Evolutionary conservation across 2,797 vertebrate genomes (phyloP).

Genomic region (Myoxocephalus aenaeus): DNA sequence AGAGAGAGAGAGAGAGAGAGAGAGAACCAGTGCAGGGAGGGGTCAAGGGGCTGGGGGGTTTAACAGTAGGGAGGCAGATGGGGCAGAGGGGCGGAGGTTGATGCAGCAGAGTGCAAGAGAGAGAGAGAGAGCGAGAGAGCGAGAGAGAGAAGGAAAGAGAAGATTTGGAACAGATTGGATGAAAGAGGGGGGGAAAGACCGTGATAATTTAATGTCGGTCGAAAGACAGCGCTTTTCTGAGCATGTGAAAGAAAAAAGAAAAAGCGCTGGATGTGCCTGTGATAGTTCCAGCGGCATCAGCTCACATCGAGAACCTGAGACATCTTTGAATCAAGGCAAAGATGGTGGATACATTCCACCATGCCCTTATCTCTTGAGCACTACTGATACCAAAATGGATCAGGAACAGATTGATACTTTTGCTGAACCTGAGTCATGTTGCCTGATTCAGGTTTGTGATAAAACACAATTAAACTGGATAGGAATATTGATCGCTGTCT

Average conservation of each 20-base stretch:
- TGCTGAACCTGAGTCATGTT: slow-evolving; percentile 23
- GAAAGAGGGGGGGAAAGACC: slow-evolving; percentile 32
- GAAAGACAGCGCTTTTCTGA: slow-evolving; percentile 54
- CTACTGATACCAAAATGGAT: slow-evolving; percentile 31
- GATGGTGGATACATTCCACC: slow-evolving; percentile 60
- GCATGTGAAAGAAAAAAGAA: slow-evolving; percentile 63
- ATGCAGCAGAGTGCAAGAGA: slow-evolving; percentile 76
- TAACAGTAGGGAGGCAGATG: slow-evolving; percentile 82
- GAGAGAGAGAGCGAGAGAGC: slow-evolving; percentile 33
- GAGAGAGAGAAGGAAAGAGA: slow-evolving; percentile 59
- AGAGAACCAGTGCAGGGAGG: slow-evolving; percentile 72
- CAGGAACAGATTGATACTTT: slow-evolving; percentile 24
- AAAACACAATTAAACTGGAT: slow-evolving; percentile 5
- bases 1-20: slow-evolving; percentile 28
- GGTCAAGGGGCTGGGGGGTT: slow-evolving; percentile 72
- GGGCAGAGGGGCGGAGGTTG: slow-evolving; percentile 85
- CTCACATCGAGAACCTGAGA: slow-evolving; percentile 53
- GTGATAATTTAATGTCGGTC: slow-evolving; percentile 50
- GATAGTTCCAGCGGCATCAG: slow-evolving; percentile 52
- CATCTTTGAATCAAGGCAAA: slow-evolving; percentile 60
- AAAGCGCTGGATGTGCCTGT: slow-evolving; percentile 54
- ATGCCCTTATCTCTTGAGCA: slow-evolving; percentile 39
- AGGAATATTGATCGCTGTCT: slow-evolving; percentile 23
- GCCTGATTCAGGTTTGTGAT: slow-evolving; percentile 10
- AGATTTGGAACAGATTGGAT: slow-evolving; percentile 68